Conservation (phyloP, 1,140 invertebrate species). For the Tetraneura akinire region DNA sequence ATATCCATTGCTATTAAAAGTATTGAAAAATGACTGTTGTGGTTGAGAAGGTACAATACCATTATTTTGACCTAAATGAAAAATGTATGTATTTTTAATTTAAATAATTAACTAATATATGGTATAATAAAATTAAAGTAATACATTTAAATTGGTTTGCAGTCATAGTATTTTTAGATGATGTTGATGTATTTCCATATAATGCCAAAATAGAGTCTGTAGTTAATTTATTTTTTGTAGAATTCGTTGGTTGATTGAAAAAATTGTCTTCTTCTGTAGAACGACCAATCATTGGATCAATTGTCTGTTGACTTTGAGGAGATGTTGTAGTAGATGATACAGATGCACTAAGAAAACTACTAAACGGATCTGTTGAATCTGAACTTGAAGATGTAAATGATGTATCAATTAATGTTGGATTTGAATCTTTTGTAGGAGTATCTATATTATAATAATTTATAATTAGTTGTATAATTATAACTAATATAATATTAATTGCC, state of each 20-base stretch:
- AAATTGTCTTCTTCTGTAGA: constrained; percentile 81
- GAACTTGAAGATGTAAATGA: constrained; percentile 61
- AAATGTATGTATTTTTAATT: not conserved
- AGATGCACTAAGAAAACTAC: constrained; percentile 73
- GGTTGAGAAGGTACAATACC: constrained; percentile 38
- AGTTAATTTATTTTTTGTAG: constrained; percentile 80
- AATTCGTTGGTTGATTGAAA: constrained; percentile 76
- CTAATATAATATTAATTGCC: not conserved
- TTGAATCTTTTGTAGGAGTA: constrained; percentile 40
- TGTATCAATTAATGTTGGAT: constrained; percentile 46
- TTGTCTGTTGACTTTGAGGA: constrained; percentile 54
- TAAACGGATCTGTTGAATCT: constrained; percentile 67
- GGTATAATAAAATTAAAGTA: not conserved
- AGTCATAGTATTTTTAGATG: not conserved
- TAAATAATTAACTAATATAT: not conserved
- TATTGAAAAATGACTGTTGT: constrained; percentile 31
- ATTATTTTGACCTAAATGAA: constrained; percentile 39
- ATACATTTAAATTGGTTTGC: constrained; percentile 35
- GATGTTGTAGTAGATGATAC: constrained; percentile 57
- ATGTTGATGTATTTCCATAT: constrained; percentile 71
- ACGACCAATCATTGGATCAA: constrained; percentile 55
- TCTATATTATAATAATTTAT: not conserved
- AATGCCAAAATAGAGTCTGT: constrained; percentile 92
- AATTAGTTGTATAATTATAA: not conserved
- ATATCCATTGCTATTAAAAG: constrained; percentile 36